These are phyloP conservation scores for Ictidomys tridecemlineatus DNA, from an alignment of 2,113 vertebrate genomes.

Conservation along the genomic window DNA sequence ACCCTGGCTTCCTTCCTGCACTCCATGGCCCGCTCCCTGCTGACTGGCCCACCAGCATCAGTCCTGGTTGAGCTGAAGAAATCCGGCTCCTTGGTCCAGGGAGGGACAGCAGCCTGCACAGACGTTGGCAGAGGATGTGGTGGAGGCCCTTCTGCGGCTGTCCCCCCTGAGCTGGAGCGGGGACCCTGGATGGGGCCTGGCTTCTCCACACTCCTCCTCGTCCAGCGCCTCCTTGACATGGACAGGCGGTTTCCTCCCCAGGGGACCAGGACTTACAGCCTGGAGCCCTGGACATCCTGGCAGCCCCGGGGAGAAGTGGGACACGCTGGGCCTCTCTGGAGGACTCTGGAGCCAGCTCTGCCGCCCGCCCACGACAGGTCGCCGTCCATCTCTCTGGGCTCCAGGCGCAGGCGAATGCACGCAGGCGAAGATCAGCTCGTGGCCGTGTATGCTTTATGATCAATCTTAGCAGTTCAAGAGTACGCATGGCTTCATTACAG, in stretches of 20 bases:
- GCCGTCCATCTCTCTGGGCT: constrained; percentile 64
- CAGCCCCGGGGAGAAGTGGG: neutral
- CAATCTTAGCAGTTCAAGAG: constrained; percentile 76
- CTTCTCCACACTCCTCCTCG: fast-evolving
- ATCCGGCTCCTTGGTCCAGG: neutral
- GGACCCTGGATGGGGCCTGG: neutral
- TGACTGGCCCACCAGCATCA: too few relatives aligned
- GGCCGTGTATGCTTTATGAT: constrained; percentile 65
- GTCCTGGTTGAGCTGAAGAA: neutral
- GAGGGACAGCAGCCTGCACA: neutral
- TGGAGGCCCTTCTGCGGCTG: neutral
- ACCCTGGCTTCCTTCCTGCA: too few relatives aligned
- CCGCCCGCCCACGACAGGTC: neutral
- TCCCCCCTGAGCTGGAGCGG: neutral
- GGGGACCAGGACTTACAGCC: neutral
- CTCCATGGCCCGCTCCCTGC: too few relatives aligned
- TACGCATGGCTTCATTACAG: constrained; percentile 77
- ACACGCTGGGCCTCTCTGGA: constrained; percentile 30
- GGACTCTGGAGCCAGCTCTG: constrained; percentile 57
- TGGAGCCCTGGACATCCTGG: neutral
- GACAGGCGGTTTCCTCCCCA: neutral
- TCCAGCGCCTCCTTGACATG: neutral
- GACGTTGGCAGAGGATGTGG: neutral
- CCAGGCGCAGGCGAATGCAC: neutral
- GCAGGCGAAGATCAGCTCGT: constrained; percentile 43